Base-by-base conservation (phyloP, 2,888 invertebrate genomes). In the Ophion ellenae region DNA sequence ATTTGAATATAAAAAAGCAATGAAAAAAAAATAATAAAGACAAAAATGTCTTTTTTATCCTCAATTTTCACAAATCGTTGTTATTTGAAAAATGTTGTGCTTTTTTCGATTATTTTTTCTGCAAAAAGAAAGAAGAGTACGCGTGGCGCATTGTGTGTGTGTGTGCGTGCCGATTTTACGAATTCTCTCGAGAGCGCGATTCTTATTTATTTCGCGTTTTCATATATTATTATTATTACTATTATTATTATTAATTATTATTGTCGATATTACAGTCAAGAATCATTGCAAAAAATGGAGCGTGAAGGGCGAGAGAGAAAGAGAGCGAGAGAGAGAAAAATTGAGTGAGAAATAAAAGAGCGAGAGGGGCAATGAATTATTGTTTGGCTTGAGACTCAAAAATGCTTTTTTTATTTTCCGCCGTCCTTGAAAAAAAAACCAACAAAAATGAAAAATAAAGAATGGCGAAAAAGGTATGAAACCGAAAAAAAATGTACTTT, bases 371-470 rank as follows among this genome's bases (percentile, higher is more conserved):
- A 89, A 86, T 86, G 90, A 90, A 32, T 32, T 91, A 90, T 91
- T 90, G 89, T 91, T 93, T 92, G 91, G 92, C 92, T 93, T 92
- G 88, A 90, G 89, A 91, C 91, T 92, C 91, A 11, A 70, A 36
- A 89, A 90, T 89, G 92, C 92, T 92, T 92, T 89, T 90, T 92
- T 92, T 89, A 53, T 93, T 89, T 90, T 87, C 89, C 78, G 75
- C 73, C 66, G 78, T 85, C 78, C 45, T 70, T 80, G 45, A 59
- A 47, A 70, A 28, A 45, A 67, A 70, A 76, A 76, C n/a, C 5
- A 64, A 53, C 28, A 77, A 36, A 28, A 70, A 70, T 53, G 70
- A 47, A 47, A 53, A 36, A 47, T n/a, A 53, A 57, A 73, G 59
- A 32, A 73, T 53, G 14, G 17, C n/a, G 11, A n/a, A 73, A n/a